Evolutionary conservation across 2,797 vertebrate species (phyloP).

Genomic region (Bucorvus abyssinicus): DNA sequence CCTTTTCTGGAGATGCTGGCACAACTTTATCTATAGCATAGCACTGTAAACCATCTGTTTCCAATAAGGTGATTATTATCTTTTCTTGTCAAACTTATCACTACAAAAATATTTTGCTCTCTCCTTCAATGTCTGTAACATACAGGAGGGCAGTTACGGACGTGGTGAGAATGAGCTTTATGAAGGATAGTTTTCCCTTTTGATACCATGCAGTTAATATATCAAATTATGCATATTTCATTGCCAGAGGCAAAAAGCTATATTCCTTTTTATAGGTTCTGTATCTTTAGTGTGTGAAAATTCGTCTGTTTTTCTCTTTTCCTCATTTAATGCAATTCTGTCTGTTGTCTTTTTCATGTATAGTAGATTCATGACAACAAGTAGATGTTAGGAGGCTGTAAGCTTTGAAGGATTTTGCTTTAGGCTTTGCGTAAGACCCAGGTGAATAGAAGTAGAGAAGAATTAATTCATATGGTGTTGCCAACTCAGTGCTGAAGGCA

Average conservation of each 20-base stretch:
- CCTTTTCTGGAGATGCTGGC: slow-evolving; percentile 38
- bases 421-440: neutral
- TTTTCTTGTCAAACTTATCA: slow-evolving; percentile 61
- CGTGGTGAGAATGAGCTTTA: neutral
- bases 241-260: neutral
- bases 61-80: slow-evolving; percentile 57
- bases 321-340: neutral
- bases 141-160: neutral
- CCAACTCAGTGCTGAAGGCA: neutral
- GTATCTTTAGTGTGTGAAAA: neutral
- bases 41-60: slow-evolving; percentile 61
- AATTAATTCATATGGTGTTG: neutral
- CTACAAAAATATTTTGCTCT: slow-evolving; percentile 45
- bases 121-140: neutral
- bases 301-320: neutral
- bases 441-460: neutral
- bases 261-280: neutral
- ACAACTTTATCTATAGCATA: slow-evolving; percentile 43
- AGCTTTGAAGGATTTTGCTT: neutral
- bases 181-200: neutral
- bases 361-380: neutral
- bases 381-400: neutral
- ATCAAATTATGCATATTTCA: neutral
- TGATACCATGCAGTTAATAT: neutral
- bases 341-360: neutral